These are phyloP conservation scores for Hydropsyche betteni DNA, from an alignment of 2,888 invertebrate species.

Conservation along the genomic window DNA sequence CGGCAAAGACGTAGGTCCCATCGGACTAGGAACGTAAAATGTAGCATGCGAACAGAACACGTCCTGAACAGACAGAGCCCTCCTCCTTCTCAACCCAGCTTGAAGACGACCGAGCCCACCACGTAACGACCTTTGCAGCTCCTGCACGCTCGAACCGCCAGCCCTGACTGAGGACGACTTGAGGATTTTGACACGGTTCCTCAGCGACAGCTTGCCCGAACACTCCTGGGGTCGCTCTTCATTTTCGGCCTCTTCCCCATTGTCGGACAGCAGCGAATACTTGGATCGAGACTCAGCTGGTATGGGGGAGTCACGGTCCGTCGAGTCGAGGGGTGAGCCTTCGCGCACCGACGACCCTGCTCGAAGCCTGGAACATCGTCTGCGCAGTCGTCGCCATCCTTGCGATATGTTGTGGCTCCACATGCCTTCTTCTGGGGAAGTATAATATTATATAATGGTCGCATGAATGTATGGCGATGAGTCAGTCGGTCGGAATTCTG, in stretches of 20 bases:
- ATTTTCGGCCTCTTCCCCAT: constrained; percentile 54
- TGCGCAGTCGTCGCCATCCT: constrained; percentile 77
- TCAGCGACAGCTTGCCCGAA: constrained; percentile 62
- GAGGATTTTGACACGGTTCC: constrained; percentile 65
- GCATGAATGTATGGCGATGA: too few species aligned
- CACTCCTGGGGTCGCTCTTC: constrained; percentile 64
- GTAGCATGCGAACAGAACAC: constrained; percentile 71
- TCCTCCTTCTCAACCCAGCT: constrained; percentile 71
- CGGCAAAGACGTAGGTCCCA: constrained; percentile 54
- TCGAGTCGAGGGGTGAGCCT: constrained; percentile 64
- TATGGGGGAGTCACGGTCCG: constrained; percentile 65
- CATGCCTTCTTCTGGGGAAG: constrained; percentile 69
- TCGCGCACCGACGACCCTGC: constrained; percentile 65
- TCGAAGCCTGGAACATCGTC: constrained; percentile 74
- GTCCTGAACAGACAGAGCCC: constrained; percentile 76
- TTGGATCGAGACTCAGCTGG: constrained; percentile 62
- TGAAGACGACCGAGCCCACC: constrained; percentile 76
- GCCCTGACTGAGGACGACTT: constrained; percentile 64
- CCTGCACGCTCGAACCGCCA: constrained; percentile 68
- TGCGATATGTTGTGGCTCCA: constrained; percentile 81
- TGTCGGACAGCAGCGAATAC: constrained; percentile 49
- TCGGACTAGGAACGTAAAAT: constrained; percentile 77
- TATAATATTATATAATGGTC: too few species aligned
- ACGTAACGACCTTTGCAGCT: constrained; percentile 67
- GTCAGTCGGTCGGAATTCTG: neutral